Base-by-base conservation (phyloP, 2,113 vertebrate genomes). In the Cheilinus undulatus region DNA sequence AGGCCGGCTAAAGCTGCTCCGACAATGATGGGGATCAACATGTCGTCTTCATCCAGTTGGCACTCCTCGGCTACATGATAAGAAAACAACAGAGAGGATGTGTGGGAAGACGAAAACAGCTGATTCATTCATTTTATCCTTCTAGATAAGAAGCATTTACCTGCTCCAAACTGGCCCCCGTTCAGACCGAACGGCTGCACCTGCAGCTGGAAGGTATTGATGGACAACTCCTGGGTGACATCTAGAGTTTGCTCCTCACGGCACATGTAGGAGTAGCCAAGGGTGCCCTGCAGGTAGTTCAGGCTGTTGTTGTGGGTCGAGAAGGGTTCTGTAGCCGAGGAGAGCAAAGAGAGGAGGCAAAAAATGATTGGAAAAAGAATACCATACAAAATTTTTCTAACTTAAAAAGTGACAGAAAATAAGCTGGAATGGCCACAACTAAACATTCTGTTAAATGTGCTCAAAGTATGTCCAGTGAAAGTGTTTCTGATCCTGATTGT, bases 21-120 rank as follows among this genome's bases (percentile, higher is more conserved):
- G 12, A 99, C 98, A 12, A 98, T 93, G 52, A 99, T 97, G 76
- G 98, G 97, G 76, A 99, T 97, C 92, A 99, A 75, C 97, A 99
- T 96, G 90, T 95, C 93, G 27, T 97, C 96, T 80, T 96, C 95
- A 45, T 99, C 98, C 90, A 95, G 78, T 22, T 92, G 91, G 69
- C 98, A 99, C 69, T 97, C 95, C 88, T 97, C 96, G 85, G 94
- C 98, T 99, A 78, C 10, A n/a, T 56, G 32, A 60, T 19, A 0
- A 11, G 17, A 38, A 28, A 63, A 4, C 13, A 17, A 45, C 28
- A 38, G 11, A 26, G 36, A 22, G 20, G 34, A 30, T 0, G 7
- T n/a, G 14, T 68, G 32, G 24, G 15, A 49, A 34, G 3, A 10
- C 32, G 19, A 15, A 1, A 22, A 8, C 11, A 20, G 17, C 6